phyloP scores from a whole-genome alignment of 2,797 vertebrate genomes.

The Crypturellus tataupa region DNA sequence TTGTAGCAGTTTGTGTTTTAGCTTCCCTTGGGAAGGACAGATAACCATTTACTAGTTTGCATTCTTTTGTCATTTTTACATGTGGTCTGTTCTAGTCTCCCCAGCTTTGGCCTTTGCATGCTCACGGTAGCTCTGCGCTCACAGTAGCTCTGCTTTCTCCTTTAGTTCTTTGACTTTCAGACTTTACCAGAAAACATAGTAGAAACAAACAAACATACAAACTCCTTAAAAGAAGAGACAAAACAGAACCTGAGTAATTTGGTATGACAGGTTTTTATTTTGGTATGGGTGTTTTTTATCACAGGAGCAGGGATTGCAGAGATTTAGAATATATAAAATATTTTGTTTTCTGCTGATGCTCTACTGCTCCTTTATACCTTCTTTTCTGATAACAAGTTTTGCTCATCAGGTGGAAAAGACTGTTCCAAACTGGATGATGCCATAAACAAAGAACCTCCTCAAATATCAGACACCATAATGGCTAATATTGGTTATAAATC shows the following conservation, averaged over 20 bases:
- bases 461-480: background rate
- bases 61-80: background rate
- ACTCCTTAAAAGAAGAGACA: background rate
- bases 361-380: background rate
- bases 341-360: constrained; percentile 44
- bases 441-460: background rate
- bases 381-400: constrained; percentile 21
- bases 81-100: background rate
- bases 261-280: constrained; percentile 25
- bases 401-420: constrained; percentile 14
- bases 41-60: background rate
- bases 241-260: background rate
- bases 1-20: background rate
- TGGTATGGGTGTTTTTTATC: constrained; percentile 13
- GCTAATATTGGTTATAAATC: background rate
- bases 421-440: constrained; percentile 8
- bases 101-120: background rate
- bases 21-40: background rate
- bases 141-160: background rate
- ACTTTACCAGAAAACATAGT: background rate
- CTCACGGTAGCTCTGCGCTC: background rate
- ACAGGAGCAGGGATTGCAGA: background rate
- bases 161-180: background rate
- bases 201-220: background rate
- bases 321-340: constrained; percentile 19